Evolutionary conservation across 2,888 invertebrate species (phyloP).

Genomic region (Tetragonisca angustula): DNA sequence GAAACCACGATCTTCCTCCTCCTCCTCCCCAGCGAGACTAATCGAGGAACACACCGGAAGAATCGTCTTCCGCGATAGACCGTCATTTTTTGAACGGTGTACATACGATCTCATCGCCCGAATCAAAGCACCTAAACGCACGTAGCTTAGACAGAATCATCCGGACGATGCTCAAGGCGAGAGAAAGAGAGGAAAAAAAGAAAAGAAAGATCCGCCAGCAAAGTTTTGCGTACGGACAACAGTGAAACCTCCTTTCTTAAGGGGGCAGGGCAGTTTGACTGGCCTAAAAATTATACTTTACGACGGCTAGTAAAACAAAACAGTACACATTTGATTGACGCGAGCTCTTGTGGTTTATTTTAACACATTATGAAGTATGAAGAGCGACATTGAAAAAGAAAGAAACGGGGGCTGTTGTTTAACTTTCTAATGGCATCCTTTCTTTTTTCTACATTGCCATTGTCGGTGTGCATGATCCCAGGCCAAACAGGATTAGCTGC

Average conservation of each 20-base stretch:
- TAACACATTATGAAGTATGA: too few species aligned
- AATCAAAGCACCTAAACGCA: constrained; percentile 24
- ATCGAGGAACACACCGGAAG: constrained; percentile 22
- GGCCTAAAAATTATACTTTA: too few species aligned
- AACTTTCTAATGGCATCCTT: too few species aligned
- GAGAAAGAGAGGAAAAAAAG: background rate
- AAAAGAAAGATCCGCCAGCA: background rate
- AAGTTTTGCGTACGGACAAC: background rate
- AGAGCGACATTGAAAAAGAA: too few species aligned
- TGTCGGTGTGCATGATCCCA: too few species aligned
- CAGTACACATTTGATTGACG: too few species aligned
- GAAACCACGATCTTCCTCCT: constrained; percentile 10
- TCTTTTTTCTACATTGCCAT: too few species aligned
- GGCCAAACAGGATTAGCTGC: too few species aligned
- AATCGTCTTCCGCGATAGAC: constrained; percentile 11
- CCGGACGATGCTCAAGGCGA: constrained; percentile 48
- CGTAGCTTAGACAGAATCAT: constrained; percentile 45
- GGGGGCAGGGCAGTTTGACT: too few species aligned
- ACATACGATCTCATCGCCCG: constrained; percentile 44
- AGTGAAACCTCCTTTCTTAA: constrained; percentile 5
- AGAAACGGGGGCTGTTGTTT: too few species aligned
- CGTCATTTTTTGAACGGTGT: constrained; percentile 14
- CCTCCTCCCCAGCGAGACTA: constrained; percentile 13
- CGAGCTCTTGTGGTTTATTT: too few species aligned
- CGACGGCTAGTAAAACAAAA: too few species aligned